Conservation (phyloP, 2,888 invertebrate genomes). For the Parasteatoda lunata region DNA sequence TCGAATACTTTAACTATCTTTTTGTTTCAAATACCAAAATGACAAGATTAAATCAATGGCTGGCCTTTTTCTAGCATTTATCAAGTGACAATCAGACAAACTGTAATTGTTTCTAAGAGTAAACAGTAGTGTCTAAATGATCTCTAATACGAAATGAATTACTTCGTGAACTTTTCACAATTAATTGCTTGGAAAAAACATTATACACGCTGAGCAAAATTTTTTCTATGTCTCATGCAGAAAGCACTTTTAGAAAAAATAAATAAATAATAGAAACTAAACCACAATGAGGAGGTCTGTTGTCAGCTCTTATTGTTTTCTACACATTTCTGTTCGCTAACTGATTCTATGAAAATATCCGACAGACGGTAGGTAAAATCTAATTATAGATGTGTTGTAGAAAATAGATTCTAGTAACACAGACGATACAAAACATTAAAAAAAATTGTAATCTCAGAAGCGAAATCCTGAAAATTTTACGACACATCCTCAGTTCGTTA, state of each 20-base stretch:
- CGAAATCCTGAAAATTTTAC: too few species aligned
- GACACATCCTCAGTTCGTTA: too few species aligned
- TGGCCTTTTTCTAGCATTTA: not conserved
- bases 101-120: not conserved
- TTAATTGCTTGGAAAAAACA: not conserved
- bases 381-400: constrained; percentile 5
- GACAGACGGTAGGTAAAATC: not conserved
- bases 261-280: not conserved
- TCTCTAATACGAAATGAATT: not conserved
- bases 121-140: not conserved
- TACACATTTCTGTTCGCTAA: not conserved
- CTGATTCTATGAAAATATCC: not conserved
- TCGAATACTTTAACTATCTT: too few species aligned
- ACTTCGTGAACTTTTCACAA: not conserved
- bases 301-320: not conserved
- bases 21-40: not conserved
- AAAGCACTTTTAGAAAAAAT: not conserved
- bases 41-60: not conserved
- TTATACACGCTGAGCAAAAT: not conserved
- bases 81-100: not conserved
- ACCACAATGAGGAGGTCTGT: not conserved
- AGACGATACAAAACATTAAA: not conserved
- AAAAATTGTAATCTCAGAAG: too few species aligned
- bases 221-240: not conserved
- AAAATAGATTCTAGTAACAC: not conserved